A percentile compares a stretch with the other conserved stretches of the same genome.
Conservation (phyloP, 2,113 vertebrate genomes). For the Strix aluco region DNA sequence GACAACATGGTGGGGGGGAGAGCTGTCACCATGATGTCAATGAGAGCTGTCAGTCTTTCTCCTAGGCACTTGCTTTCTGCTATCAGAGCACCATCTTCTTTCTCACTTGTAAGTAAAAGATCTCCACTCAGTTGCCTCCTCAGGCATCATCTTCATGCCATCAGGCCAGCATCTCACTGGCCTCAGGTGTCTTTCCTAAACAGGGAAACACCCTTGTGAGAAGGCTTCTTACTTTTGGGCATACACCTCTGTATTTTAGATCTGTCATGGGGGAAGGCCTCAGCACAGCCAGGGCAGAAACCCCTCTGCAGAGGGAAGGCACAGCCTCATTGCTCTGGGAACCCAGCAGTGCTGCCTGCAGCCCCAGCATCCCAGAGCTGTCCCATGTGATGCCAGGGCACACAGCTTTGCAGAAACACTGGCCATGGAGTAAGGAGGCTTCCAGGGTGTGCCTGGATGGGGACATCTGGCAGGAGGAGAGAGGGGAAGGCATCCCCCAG, state of each 20-base stretch:
- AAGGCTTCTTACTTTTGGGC: not conserved
- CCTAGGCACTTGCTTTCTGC: not conserved
- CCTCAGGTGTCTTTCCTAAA: not conserved
- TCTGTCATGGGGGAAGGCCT: not conserved
- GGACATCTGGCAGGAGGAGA: not conserved
- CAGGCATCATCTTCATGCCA: not conserved
- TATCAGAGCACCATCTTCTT: not conserved
- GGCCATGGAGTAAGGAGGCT: not conserved
- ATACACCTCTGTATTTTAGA: not conserved
- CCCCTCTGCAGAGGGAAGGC: not conserved
- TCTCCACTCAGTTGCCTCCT: not conserved
- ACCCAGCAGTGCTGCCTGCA: not conserved
- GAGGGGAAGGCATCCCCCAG: not conserved
- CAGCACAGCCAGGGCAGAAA: fast-evolving
- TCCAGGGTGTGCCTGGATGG: not conserved
- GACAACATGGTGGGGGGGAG: not conserved
- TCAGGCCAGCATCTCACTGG: not conserved
- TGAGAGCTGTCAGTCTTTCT: not conserved
- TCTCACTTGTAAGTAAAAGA: not conserved
- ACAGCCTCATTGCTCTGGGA: not conserved
- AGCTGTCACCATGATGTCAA: not conserved
- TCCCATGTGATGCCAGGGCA: not conserved
- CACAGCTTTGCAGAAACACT: not conserved
- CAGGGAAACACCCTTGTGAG: not conserved
- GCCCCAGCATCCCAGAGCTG: not conserved